phyloP scores from a whole-genome alignment of 1,140 invertebrate species.

The Fopius arisanus region DNA sequence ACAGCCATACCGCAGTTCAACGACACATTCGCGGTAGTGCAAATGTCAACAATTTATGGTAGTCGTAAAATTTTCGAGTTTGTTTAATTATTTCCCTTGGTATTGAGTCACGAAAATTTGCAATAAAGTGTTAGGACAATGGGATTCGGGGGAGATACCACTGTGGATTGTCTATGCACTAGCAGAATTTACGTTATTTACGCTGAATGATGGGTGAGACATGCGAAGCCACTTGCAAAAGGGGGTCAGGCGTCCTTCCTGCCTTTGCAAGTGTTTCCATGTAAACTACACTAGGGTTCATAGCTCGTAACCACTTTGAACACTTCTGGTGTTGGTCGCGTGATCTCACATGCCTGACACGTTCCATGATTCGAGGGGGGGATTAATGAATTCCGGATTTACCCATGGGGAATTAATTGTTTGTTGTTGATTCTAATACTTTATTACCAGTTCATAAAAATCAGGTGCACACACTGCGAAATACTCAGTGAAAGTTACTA shows the following conservation, averaged over 20 bases:
- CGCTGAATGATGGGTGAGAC: slow-evolving; percentile 4
- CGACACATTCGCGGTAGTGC: neutral
- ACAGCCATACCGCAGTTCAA: neutral
- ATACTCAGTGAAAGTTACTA: no score
- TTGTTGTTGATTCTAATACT: neutral
- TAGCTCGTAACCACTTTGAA: slow-evolving; percentile 1
- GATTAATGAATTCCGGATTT: neutral
- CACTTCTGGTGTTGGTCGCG: neutral
- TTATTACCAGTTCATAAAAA: neutral
- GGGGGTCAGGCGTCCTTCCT: neutral
- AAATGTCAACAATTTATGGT: neutral
- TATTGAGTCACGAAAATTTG: slow-evolving; percentile 5
- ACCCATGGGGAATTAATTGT: neutral
- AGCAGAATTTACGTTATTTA: neutral
- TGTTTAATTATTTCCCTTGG: neutral
- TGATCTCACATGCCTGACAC: neutral
- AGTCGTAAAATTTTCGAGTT: neutral
- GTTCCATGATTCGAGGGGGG: neutral
- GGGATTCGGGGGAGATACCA: neutral
- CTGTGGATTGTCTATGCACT: neutral
- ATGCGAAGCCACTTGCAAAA: neutral
- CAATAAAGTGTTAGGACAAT: neutral
- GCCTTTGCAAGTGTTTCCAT: neutral
- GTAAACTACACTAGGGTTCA: neutral
- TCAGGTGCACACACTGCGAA: no score